phyloP scores from a whole-genome alignment of 2,113 vertebrate species.

The Mungos mungo region DNA sequence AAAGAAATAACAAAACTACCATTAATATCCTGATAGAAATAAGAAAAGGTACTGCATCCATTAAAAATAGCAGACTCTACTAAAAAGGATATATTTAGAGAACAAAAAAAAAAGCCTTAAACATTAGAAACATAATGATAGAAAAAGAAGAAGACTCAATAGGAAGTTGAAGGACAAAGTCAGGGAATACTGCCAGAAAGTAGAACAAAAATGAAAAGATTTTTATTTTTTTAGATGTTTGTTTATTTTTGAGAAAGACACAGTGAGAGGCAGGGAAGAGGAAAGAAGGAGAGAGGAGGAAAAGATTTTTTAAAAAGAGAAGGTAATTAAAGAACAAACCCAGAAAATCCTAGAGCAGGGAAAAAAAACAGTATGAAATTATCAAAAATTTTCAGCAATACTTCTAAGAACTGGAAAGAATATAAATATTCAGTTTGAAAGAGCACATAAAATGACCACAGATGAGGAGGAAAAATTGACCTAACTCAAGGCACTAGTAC shows the following conservation, averaged over 20 bases:
- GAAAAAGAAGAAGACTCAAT: background rate
- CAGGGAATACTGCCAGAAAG: background rate
- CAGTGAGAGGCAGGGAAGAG: no score
- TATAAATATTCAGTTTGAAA: slow-evolving; percentile 30
- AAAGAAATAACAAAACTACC: background rate
- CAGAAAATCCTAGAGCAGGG: background rate
- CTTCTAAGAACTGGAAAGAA: background rate
- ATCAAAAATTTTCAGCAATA: background rate
- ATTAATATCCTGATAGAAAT: background rate
- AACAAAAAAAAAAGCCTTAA: background rate
- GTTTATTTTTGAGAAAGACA: no score
- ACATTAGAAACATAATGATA: background rate
- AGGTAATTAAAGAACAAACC: background rate
- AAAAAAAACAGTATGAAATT: background rate
- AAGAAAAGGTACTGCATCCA: background rate
- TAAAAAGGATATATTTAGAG: background rate
- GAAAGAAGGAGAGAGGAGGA: background rate
- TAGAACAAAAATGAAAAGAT: background rate
- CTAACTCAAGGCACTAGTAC: background rate
- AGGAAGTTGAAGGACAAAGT: background rate
- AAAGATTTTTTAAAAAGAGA: background rate
- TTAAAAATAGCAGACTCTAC: background rate
- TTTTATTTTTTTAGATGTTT: background rate
- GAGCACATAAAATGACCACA: background rate
- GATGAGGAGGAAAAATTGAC: background rate